Evolutionary conservation across 1,140 invertebrate genomes (phyloP), one percentile per base, ranked within the genome.

Genomic region (Caerostris extrusa): DNA sequence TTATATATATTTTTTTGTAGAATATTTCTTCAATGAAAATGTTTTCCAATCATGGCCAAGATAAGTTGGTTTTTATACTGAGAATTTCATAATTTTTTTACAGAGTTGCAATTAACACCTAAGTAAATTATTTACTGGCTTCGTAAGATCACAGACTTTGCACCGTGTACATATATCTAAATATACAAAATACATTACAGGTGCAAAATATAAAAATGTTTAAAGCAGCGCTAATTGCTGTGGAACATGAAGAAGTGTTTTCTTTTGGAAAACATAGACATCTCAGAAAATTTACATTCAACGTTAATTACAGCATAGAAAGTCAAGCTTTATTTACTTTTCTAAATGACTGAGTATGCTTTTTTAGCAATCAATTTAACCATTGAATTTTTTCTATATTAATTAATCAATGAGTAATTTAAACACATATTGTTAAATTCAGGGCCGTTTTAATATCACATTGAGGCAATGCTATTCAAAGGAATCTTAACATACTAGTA

Each of bases 131-230:
- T 93, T 87, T 93, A 93, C 92, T 93, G 92, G 92, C 92, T 77
- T 93, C 64, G 69, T 81, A 93, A 81, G 92, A 93, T 93, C 92
- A 93, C 85, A 93, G 85, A 87, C 91, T 91, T 91, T 93, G 92
- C 92, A 93, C 86, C 92, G 19, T 69, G 83, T 71, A 60, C 81
- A 71, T 77, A 34, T 34, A 71, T 83, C 91, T 86, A 93, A 57
- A 93, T 87, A 93, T 93, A 93, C 82, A 93, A 93, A 93, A 93
- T 93, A 93, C 83, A 93, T 92, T 19, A 69, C 34, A 87, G 91
- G 83, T 93, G 92, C 67, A 93, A 93, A 93, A 88, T 93, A 93
- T 93, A 93, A 81, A 86, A 93, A 77, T 87, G 85, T 82, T 93
- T 93, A 53, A 89, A 67, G 71, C 86, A 93, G 34, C 57, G 57